A percentile compares a stretch with the other conserved stretches of the same genome.
These are phyloP conservation scores for Clunio marinus DNA, from an alignment of 2,888 invertebrate species.

Conservation along the genomic window DNA sequence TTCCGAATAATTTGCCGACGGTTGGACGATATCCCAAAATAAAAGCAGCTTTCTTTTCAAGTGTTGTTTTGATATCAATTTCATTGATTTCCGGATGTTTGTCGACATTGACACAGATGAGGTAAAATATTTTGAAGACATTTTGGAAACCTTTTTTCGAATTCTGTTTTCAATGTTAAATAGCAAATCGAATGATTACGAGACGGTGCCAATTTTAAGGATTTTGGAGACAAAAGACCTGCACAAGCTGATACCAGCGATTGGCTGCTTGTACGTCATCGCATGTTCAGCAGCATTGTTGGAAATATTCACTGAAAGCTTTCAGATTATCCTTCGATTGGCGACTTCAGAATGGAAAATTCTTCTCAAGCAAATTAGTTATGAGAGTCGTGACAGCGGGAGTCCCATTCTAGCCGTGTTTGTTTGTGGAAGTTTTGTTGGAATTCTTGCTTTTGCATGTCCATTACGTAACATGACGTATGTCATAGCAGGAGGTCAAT, in stretches of 20 bases:
- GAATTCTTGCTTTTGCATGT: slow-evolving; percentile 57
- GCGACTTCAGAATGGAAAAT: slow-evolving; percentile 58
- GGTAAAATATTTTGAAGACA: slow-evolving; percentile 42
- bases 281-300: slow-evolving; percentile 55
- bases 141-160: neutral
- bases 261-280: slow-evolving; percentile 55
- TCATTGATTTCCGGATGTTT: slow-evolving; percentile 47
- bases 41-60: slow-evolving; percentile 44
- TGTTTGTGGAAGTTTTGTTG: slow-evolving; percentile 55
- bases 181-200: slow-evolving; percentile 47
- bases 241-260: slow-evolving; percentile 55
- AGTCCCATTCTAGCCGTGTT: slow-evolving; percentile 57
- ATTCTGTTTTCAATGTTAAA: too few relatives aligned
- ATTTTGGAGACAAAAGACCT: slow-evolving; percentile 56
- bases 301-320: slow-evolving; percentile 55
- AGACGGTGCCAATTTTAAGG: slow-evolving; percentile 51
- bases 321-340: slow-evolving; percentile 53
- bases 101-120: slow-evolving; percentile 49
- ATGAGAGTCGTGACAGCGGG: slow-evolving; percentile 55
- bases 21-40: slow-evolving; percentile 45
- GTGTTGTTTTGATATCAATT: slow-evolving; percentile 46
- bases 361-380: slow-evolving; percentile 54
- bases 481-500: slow-evolving; percentile 49
- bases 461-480: slow-evolving; percentile 55
- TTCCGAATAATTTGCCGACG: slow-evolving; percentile 47